Conservation (phyloP, 2,113 vertebrate genomes). For the Malaclemys terrapin region DNA sequence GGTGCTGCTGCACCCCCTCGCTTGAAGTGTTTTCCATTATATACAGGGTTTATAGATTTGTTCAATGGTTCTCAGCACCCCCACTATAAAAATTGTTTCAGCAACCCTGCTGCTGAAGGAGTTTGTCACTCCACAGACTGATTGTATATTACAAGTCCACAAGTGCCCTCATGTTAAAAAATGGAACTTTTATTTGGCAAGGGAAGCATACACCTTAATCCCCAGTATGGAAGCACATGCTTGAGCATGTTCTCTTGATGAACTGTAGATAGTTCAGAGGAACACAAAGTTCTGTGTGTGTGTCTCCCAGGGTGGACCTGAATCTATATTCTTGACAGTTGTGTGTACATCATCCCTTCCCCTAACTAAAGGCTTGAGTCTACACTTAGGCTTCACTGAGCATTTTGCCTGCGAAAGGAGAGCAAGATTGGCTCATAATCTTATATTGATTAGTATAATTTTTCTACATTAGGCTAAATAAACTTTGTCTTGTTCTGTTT, state of each 20-base stretch:
- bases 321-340: background rate
- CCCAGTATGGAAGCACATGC: background rate
- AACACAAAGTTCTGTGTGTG: background rate
- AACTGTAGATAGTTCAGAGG: background rate
- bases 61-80: too few relatives aligned
- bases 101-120: too few relatives aligned
- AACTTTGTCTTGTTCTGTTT: background rate
- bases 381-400: background rate
- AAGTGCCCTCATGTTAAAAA: background rate
- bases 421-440: background rate
- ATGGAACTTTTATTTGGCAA: background rate
- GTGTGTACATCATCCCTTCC: background rate
- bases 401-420: background rate
- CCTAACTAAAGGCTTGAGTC: background rate
- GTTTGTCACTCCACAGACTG: background rate
- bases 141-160: background rate
- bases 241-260: background rate
- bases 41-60: too few relatives aligned
- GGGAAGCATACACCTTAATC: background rate
- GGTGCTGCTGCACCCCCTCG: too few relatives aligned
- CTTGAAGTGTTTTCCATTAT: too few relatives aligned
- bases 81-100: too few relatives aligned
- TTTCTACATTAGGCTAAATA: background rate
- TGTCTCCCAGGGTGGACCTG: background rate
- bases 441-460: background rate